These are phyloP conservation scores for Steinernema feltiae DNA, from an alignment of 1,140 invertebrate genomes.

Conservation along the genomic window DNA sequence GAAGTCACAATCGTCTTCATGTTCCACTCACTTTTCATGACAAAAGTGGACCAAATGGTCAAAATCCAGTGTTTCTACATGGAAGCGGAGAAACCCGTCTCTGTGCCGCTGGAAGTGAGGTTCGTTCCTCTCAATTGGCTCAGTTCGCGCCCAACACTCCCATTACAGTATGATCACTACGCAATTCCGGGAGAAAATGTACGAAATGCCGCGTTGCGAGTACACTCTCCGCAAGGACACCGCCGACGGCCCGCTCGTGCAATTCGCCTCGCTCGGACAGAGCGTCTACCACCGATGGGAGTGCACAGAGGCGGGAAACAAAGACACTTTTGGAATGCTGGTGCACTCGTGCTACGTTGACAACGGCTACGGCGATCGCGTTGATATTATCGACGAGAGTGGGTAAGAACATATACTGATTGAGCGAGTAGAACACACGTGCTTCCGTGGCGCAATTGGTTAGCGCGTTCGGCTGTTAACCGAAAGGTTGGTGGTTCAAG, in stretches of 20 bases:
- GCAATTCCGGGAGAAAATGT: conserved; percentile 55
- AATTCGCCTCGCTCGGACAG: conserved; percentile 53
- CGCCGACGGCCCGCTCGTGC: conserved; percentile 54
- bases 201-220: conserved; percentile 54
- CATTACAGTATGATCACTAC: conserved; percentile 56
- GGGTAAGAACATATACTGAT: conserved; percentile 41
- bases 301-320: conserved; percentile 47
- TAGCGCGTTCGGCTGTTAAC: conserved; percentile 34
- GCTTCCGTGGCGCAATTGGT: conserved; percentile 20
- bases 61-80: conserved; percentile 58
- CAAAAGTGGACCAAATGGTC: conserved; percentile 56
- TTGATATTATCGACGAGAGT: conserved; percentile 49
- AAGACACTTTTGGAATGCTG: conserved; percentile 57
- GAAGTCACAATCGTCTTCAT: conserved; percentile 57
- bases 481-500: conserved; percentile 32
- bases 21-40: conserved; percentile 57
- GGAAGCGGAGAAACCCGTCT: conserved; percentile 56
- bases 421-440: background rate
- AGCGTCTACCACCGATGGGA: conserved; percentile 57
- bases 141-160: background rate
- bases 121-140: conserved; percentile 19
- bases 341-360: conserved; percentile 57
- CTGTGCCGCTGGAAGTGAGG: conserved; percentile 56
- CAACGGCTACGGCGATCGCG: conserved; percentile 54
- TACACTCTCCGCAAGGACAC: conserved; percentile 55